phyloP scores from a whole-genome alignment of 2,113 vertebrate species.

The Poeciliopsis occidentalis region DNA sequence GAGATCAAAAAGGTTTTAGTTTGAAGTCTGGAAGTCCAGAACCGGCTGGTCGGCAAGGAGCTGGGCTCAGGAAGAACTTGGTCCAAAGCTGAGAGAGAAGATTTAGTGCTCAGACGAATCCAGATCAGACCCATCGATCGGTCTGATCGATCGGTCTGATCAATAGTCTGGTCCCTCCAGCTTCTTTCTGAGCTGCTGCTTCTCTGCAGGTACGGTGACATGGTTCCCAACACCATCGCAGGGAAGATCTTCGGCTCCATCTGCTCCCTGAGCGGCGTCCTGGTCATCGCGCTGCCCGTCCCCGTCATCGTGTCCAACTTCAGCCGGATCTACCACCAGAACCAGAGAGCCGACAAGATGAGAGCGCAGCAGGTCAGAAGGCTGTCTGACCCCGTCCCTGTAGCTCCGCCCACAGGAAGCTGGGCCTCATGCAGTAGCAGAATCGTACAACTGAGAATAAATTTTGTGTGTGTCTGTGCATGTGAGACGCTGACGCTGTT shows the following conservation, averaged over 20 bases:
- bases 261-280: slow-evolving; percentile 73
- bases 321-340: slow-evolving; percentile 78
- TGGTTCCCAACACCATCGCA: slow-evolving; percentile 74
- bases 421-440: no score
- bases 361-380: slow-evolving; percentile 68
- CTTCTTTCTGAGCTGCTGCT: background rate
- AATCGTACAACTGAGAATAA: no score
- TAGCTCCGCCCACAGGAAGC: no score
- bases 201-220: slow-evolving; percentile 67
- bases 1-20: no score
- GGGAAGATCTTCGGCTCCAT: slow-evolving; percentile 78
- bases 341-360: slow-evolving; percentile 77
- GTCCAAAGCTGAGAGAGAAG: slow-evolving; percentile 16
- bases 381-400: no score
- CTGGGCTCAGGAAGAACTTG: background rate
- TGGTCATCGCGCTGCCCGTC: slow-evolving; percentile 74
- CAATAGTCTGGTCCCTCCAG: no score
- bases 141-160: no score
- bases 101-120: background rate
- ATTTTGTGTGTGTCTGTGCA: slow-evolving; percentile 9
- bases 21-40: no score
- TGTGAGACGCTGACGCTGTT: slow-evolving; percentile 18
- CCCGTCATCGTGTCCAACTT: slow-evolving; percentile 78
- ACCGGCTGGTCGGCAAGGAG: no score
- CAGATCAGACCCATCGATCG: slow-evolving; percentile 19